phyloP scores from a whole-genome alignment of 1,140 invertebrate genomes.

The Cydia pomonella region DNA sequence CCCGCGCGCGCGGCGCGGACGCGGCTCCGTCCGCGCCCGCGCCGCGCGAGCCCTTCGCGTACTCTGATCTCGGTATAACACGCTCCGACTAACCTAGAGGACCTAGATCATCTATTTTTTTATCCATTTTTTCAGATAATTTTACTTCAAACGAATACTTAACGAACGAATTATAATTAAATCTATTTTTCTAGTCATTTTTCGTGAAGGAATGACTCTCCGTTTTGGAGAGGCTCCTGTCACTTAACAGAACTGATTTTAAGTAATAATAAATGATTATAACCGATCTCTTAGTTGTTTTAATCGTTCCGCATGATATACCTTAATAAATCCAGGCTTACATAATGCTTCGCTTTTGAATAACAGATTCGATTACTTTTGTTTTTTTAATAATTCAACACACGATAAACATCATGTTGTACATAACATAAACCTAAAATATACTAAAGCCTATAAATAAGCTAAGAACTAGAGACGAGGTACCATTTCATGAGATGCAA shows the following conservation, averaged over 20 bases:
- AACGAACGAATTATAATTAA: slow-evolving; percentile 47
- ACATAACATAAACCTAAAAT: slow-evolving; percentile 20
- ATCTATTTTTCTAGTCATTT: slow-evolving; percentile 59
- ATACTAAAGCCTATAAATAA: background rate
- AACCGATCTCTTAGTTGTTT: slow-evolving; percentile 71
- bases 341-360: slow-evolving; percentile 69
- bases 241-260: slow-evolving; percentile 78
- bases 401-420: slow-evolving; percentile 28
- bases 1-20: slow-evolving; percentile 48
- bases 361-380: slow-evolving; percentile 39
- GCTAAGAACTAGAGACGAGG: slow-evolving; percentile 7
- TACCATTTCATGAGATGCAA: background rate
- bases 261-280: slow-evolving; percentile 75
- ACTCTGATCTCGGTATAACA: slow-evolving; percentile 78
- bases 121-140: slow-evolving; percentile 54
- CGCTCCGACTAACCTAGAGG: slow-evolving; percentile 72
- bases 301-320: slow-evolving; percentile 67
- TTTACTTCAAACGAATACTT: slow-evolving; percentile 47
- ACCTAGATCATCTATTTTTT: slow-evolving; percentile 73
- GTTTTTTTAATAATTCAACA: slow-evolving; percentile 20
- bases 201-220: slow-evolving; percentile 58
- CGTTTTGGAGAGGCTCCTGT: slow-evolving; percentile 61
- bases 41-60: slow-evolving; percentile 61
- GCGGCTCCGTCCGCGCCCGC: slow-evolving; percentile 63
- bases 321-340: slow-evolving; percentile 61